phyloP scores from a whole-genome alignment of 2,113 vertebrate species.

The Buteo buteo region DNA sequence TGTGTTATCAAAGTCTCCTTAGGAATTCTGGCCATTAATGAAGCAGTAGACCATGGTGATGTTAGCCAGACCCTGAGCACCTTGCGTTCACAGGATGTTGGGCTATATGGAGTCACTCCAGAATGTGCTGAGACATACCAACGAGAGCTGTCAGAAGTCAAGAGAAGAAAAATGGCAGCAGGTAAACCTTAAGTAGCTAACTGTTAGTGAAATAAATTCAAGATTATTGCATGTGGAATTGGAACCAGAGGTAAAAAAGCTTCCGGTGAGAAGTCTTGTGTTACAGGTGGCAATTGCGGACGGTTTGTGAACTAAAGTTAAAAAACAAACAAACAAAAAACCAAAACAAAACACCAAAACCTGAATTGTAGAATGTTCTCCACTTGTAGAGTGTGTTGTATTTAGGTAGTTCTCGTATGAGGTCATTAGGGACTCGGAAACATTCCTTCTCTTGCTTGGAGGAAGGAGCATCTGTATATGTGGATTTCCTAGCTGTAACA shows the following conservation, averaged over 20 bases:
- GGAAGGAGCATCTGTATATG: neutral
- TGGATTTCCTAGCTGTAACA: neutral
- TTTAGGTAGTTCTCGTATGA: neutral
- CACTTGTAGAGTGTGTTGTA: neutral
- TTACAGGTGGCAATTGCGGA: neutral
- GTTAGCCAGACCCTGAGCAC: slow-evolving; percentile 78
- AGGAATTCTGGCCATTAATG: slow-evolving; percentile 88
- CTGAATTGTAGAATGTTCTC: neutral
- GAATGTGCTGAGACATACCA: slow-evolving; percentile 90
- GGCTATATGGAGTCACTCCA: slow-evolving; percentile 89
- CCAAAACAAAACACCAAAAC: neutral
- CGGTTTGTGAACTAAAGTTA: neutral
- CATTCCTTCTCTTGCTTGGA: neutral
- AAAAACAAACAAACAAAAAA: neutral
- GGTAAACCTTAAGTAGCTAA: slow-evolving; percentile 68
- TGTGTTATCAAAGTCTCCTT: slow-evolving; percentile 80
- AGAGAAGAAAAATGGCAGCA: slow-evolving; percentile 73
- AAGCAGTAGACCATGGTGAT: slow-evolving; percentile 84
- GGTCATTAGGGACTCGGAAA: neutral
- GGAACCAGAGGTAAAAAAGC: neutral
- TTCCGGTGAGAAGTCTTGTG: neutral
- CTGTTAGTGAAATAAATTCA: neutral
- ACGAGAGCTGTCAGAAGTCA: slow-evolving; percentile 80
- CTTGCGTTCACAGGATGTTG: slow-evolving; percentile 82
- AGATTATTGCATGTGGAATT: neutral